Evolutionary conservation across 2,113 vertebrate species (phyloP).

Genomic region (Zosterops japonicus): DNA sequence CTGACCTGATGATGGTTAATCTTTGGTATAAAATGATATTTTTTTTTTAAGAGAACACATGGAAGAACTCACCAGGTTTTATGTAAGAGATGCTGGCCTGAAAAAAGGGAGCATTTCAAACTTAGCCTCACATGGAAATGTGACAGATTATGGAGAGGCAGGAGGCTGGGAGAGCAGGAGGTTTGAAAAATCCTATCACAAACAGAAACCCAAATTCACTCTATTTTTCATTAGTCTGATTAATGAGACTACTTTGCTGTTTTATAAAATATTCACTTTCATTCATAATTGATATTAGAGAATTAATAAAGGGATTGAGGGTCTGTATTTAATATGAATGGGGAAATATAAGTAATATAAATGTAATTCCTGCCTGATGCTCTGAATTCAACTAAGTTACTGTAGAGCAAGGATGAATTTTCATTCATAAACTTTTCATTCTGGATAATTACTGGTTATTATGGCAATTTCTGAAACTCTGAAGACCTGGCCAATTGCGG

Average conservation of each 20-base stretch:
- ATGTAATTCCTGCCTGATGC: background rate
- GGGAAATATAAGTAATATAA: background rate
- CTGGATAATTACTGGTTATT: slow-evolving; percentile 22
- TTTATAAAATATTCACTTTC: background rate
- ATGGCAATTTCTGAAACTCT: background rate
- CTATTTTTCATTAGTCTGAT: background rate
- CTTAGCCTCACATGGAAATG: background rate
- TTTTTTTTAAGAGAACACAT: background rate
- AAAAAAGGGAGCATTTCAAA: background rate
- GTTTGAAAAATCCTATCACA: background rate
- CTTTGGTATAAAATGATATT: background rate
- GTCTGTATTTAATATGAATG: background rate
- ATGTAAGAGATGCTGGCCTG: background rate
- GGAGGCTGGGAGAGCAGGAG: background rate
- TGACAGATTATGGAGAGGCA: background rate
- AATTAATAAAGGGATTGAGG: background rate
- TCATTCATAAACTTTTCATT: slow-evolving; percentile 37
- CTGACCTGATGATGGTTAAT: background rate
- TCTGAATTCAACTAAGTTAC: background rate
- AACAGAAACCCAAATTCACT: background rate
- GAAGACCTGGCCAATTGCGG: background rate
- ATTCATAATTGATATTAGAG: background rate
- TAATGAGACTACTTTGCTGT: background rate
- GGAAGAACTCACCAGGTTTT: background rate
- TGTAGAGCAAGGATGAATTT: background rate